These are phyloP conservation scores for Motacilla tschutschensis DNA, from an alignment of 2,113 vertebrate species.

Conservation along the genomic window DNA sequence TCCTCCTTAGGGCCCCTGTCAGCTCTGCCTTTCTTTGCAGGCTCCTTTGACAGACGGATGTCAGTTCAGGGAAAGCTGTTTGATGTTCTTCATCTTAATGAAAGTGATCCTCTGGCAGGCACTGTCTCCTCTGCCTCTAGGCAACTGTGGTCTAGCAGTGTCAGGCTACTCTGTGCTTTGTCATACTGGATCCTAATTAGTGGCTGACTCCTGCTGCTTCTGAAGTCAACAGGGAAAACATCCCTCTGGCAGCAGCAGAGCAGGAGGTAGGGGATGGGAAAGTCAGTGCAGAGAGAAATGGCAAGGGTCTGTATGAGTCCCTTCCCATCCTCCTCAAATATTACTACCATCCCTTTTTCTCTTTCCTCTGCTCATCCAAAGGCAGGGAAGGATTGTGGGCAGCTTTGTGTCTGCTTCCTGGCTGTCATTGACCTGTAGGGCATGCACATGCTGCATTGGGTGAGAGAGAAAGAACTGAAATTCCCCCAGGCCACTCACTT, in stretches of 20 bases:
- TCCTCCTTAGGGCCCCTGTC: conserved; percentile 52
- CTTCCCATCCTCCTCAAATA: not conserved
- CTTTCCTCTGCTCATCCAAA: not conserved
- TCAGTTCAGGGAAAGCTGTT: conserved; percentile 36
- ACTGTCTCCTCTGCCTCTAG: conserved; percentile 36
- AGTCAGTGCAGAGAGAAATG: not conserved
- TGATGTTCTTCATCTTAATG: conserved; percentile 57
- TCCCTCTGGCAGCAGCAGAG: conserved; percentile 13
- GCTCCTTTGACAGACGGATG: conserved; percentile 57
- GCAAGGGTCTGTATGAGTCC: not conserved
- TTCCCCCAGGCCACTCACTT: not conserved
- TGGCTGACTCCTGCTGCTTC: conserved; percentile 15
- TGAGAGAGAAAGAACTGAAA: not conserved
- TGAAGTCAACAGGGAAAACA: conserved; percentile 31
- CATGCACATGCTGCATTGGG: not conserved
- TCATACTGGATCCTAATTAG: conserved; percentile 62
- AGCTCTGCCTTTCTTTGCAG: conserved; percentile 52
- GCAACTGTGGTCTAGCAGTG: conserved; percentile 6
- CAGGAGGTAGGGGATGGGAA: not conserved
- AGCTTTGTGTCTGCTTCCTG: not conserved
- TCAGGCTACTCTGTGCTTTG: conserved; percentile 42
- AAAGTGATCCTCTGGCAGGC: conserved; percentile 39
- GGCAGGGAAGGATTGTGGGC: not conserved
- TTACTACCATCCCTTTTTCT: not conserved
- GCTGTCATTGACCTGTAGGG: not conserved